phyloP scores from a whole-genome alignment of 2,113 vertebrate species.

The Vireo altiloquus region DNA sequence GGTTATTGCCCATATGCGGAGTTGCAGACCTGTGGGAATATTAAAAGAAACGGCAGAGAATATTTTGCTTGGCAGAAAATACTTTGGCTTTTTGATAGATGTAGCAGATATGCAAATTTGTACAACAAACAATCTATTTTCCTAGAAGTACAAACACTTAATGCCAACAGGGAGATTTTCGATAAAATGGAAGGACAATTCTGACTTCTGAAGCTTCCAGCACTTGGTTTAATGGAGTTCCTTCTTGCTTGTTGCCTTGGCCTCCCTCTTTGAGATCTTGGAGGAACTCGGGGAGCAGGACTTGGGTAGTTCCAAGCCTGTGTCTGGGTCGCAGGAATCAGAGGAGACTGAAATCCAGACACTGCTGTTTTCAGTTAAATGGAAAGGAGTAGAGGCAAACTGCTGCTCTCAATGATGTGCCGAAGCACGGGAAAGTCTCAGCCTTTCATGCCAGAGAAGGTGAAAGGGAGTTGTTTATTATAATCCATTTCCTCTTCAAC shows the following conservation, averaged over 20 bases:
- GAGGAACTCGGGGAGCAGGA: neutral
- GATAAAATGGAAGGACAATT: neutral
- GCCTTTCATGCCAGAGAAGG: neutral
- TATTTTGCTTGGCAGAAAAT: neutral
- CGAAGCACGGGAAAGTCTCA: neutral
- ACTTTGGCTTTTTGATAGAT: neutral
- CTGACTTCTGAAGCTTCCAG: neutral
- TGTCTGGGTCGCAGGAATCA: neutral
- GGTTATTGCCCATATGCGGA: neutral
- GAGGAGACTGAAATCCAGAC: neutral
- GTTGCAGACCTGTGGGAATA: neutral
- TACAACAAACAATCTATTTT: neutral
- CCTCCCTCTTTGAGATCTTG: neutral
- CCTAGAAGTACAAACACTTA: neutral
- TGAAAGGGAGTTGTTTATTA: conserved; percentile 22
- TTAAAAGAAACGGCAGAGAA: neutral
- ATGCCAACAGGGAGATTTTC: neutral
- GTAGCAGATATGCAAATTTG: neutral
- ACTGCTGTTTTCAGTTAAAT: neutral
- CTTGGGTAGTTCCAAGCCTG: neutral
- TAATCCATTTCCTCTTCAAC: conserved; percentile 21
- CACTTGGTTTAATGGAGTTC: neutral
- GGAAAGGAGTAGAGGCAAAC: neutral
- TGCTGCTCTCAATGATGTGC: neutral
- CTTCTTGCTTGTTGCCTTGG: neutral